phyloP scores from a whole-genome alignment of 2,113 vertebrate genomes.

The Rhynchopsitta pachyrhyncha region DNA sequence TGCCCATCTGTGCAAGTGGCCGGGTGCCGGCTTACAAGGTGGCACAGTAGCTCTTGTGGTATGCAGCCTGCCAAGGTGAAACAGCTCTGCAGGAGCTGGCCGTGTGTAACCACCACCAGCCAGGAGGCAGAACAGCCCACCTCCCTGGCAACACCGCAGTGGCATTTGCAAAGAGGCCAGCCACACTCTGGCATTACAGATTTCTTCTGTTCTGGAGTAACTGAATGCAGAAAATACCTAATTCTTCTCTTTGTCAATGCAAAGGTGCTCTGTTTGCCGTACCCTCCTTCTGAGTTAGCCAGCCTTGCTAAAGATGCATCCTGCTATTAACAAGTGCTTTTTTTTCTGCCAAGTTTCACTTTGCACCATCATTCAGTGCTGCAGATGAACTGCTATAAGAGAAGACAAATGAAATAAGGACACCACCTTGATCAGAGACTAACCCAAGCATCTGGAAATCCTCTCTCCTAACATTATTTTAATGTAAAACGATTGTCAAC shows the following conservation, averaged over 20 bases:
- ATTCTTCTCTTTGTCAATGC: background rate
- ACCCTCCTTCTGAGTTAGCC: background rate
- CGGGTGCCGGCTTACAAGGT: background rate
- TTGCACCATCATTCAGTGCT: background rate
- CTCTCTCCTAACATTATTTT: background rate
- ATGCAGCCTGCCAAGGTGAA: accelerated
- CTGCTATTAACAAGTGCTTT: background rate
- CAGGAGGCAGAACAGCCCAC: background rate
- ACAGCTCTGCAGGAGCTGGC: accelerated
- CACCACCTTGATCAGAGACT: background rate
- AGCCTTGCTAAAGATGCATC: background rate
- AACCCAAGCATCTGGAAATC: background rate
- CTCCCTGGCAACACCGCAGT: accelerated
- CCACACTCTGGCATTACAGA: accelerated
- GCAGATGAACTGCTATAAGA: background rate
- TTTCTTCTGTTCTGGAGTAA: background rate
- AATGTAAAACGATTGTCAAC: background rate
- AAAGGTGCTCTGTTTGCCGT: background rate
- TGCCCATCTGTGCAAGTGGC: constrained; percentile 26
- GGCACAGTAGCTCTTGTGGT: accelerated
- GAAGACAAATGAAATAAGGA: background rate
- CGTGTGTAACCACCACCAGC: accelerated
- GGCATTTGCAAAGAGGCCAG: accelerated
- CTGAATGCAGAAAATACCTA: background rate
- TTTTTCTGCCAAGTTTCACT: background rate